Conservation (phyloP, 2,888 invertebrate genomes). For the Mesoligia furuncula region DNA sequence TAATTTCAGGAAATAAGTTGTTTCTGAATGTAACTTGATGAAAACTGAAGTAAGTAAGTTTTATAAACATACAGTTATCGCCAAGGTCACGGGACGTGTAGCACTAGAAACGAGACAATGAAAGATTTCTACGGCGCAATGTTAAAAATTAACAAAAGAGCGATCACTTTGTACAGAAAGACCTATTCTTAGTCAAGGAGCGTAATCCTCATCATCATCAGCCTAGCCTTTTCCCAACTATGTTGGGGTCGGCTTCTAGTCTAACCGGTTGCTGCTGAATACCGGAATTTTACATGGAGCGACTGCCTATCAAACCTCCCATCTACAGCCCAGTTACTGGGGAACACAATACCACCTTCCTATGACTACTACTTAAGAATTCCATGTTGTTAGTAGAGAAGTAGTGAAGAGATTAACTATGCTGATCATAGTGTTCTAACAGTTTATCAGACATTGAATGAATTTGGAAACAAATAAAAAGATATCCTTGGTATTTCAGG, state of each 20-base stretch:
- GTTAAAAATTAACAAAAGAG: not conserved
- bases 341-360: not conserved
- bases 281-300: not conserved
- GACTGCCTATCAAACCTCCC: not conserved
- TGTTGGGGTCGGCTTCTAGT: not conserved
- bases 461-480: no score
- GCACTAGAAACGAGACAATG: not conserved
- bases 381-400: not conserved
- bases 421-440: not conserved
- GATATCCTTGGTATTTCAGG: not conserved
- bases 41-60: not conserved
- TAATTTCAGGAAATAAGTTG: not conserved
- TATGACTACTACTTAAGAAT: not conserved
- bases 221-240: not conserved
- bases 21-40: not conserved
- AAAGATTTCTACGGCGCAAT: not conserved
- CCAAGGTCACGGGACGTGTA: not conserved
- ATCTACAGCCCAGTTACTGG: not conserved
- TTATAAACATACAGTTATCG: not conserved
- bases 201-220: not conserved
- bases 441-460: not conserved
- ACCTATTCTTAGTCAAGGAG: not conserved
- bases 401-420: not conserved
- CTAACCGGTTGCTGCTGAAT: not conserved
- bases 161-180: not conserved